Conservation (phyloP, 2,113 vertebrate species). For the Tachysurus fulvidraco region DNA sequence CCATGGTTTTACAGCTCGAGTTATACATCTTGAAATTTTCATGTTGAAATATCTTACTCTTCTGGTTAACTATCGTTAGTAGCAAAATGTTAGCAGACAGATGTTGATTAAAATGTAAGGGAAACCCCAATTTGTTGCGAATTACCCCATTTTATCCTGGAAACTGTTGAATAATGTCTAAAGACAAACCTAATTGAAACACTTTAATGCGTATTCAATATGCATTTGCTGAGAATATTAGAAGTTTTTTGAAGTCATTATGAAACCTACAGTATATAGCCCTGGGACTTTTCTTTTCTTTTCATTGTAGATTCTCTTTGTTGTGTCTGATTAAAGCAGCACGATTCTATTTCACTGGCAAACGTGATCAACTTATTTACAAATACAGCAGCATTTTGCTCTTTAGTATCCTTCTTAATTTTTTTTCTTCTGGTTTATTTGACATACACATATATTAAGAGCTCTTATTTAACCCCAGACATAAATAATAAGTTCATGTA, state of each 20-base stretch:
- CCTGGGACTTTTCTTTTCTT: neutral
- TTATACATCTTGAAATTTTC: slow-evolving; percentile 1
- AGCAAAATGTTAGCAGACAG: neutral
- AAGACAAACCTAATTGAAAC: neutral
- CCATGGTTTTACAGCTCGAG: neutral
- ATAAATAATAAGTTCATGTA: neutral
- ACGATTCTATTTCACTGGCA: neutral
- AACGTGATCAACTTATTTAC: neutral
- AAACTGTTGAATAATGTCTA: neutral
- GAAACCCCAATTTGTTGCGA: neutral
- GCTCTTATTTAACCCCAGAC: neutral
- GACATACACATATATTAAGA: neutral
- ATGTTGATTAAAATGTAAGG: neutral
- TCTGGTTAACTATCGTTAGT: neutral
- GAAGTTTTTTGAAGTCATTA: neutral
- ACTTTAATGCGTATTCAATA: neutral
- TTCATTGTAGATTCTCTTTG: slow-evolving; percentile 31
- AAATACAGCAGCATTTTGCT: neutral
- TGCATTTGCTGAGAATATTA: neutral
- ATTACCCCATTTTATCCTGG: neutral
- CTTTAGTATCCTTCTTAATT: neutral
- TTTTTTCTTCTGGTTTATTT: neutral
- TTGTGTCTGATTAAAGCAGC: neutral
- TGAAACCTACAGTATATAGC: neutral
- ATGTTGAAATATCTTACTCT: neutral